Conservation (phyloP, 1,140 invertebrate species). For the Hypsibius dujardini region DNA sequence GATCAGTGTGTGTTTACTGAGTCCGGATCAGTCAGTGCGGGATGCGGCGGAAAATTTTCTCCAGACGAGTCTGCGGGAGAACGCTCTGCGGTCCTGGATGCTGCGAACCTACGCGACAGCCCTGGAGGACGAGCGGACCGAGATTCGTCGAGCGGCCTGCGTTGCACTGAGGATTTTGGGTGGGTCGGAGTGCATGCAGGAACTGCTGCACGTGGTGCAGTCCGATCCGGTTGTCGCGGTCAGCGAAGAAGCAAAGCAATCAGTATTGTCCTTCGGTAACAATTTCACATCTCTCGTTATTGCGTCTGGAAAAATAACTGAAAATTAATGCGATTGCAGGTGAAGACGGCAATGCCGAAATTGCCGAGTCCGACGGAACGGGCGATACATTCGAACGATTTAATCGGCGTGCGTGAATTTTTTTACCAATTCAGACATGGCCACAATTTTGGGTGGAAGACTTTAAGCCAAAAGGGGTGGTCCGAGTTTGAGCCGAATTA, state of each 20-base stretch:
- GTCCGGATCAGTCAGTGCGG: background rate
- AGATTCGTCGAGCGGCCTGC: constrained; percentile 5
- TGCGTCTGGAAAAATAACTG: too few species aligned
- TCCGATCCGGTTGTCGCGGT: background rate
- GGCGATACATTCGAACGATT: too few species aligned
- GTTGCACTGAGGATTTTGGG: background rate
- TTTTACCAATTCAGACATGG: too few species aligned
- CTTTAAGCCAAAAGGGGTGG: too few species aligned
- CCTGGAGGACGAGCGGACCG: constrained; percentile 2
- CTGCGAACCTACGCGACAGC: background rate
- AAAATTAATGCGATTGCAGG: too few species aligned
- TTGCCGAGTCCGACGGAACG: too few species aligned
- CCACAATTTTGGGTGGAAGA: too few species aligned
- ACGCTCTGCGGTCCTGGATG: background rate
- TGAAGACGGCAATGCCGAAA: too few species aligned
- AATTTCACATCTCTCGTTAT: too few species aligned
- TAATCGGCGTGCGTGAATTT: too few species aligned
- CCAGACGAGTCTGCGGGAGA: background rate
- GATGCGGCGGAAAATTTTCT: background rate
- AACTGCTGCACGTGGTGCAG: constrained; percentile 9
- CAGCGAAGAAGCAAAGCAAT: background rate
- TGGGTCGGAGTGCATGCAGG: background rate
- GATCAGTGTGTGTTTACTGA: constrained; percentile 4
- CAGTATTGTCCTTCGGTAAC: background rate
- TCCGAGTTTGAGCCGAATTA: too few species aligned